Evolutionary conservation across 2,113 vertebrate species (phyloP).

Genomic region (Chionodraco myersi): DNA sequence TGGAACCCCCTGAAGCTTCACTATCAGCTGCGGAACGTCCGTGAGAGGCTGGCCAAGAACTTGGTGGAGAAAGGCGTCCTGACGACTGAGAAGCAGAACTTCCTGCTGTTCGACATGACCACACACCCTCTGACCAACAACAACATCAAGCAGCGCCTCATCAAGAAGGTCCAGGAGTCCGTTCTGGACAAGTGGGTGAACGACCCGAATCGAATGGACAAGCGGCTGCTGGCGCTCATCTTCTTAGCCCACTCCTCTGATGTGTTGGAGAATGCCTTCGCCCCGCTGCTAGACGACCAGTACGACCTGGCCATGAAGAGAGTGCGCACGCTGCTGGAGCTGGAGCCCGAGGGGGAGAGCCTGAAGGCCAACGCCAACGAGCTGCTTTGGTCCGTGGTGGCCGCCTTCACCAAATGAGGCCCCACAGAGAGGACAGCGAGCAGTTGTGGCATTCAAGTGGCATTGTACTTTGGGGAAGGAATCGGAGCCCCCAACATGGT

Average conservation of each 20-base stretch:
- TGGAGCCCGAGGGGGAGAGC: conserved; percentile 95
- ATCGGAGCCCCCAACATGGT: conserved; percentile 9
- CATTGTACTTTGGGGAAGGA: conserved; percentile 18
- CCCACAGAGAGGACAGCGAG: neutral
- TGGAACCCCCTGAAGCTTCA: conserved; percentile 98
- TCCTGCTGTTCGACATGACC: conserved; percentile 98
- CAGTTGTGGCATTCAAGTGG: conserved; percentile 14
- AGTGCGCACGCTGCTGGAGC: conserved; percentile 93
- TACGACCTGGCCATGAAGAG: conserved; percentile 97
- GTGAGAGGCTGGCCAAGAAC: conserved; percentile 95
- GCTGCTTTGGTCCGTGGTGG: conserved; percentile 95
- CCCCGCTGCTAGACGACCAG: conserved; percentile 94
- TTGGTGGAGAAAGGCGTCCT: conserved; percentile 96
- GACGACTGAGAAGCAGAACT: conserved; percentile 98
- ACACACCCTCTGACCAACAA: conserved; percentile 97
- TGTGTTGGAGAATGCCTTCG: conserved; percentile 96
- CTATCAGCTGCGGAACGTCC: conserved; percentile 94
- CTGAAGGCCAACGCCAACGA: conserved; percentile 91
- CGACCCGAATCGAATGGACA: conserved; percentile 96
- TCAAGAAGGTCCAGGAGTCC: conserved; percentile 94
- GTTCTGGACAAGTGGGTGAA: conserved; percentile 97
- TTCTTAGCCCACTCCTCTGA: conserved; percentile 95
- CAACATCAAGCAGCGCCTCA: conserved; percentile 95
- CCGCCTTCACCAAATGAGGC: conserved; percentile 94
- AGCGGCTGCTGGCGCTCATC: conserved; percentile 92